phyloP scores from a whole-genome alignment of 92 coral and sea anemone genomes.

The Desmophyllum pertusum region DNA sequence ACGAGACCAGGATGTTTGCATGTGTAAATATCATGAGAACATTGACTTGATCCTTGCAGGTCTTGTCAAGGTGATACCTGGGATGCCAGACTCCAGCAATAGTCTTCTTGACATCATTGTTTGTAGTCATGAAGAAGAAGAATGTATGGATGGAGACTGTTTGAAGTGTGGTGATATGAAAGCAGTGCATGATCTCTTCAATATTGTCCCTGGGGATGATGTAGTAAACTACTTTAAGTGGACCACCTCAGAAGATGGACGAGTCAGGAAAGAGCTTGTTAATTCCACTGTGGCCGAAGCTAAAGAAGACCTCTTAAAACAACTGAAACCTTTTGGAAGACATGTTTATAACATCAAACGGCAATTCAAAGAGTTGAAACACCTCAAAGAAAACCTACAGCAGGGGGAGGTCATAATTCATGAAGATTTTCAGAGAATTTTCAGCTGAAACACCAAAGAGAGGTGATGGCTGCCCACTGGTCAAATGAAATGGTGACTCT shows the following conservation, averaged over 20 bases:
- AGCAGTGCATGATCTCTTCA: slow-evolving; percentile 36
- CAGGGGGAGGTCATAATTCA: slow-evolving; percentile 50
- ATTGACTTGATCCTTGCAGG: slow-evolving; percentile 58
- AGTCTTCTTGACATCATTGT: slow-evolving; percentile 43
- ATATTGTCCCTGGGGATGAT: neutral
- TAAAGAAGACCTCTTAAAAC: slow-evolving; percentile 44
- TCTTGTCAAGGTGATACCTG: slow-evolving; percentile 33
- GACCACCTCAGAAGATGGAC: slow-evolving; percentile 41
- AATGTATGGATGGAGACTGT: slow-evolving; percentile 60
- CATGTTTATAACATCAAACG: slow-evolving; percentile 52
- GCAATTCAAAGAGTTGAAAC: slow-evolving; percentile 46
- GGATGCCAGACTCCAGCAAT: slow-evolving; percentile 48
- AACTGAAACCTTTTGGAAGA: slow-evolving; percentile 62
- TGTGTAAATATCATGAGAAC: slow-evolving; percentile 56
- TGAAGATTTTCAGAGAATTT: slow-evolving; percentile 58
- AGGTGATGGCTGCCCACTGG: slow-evolving; percentile 72
- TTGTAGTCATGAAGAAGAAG: slow-evolving; percentile 42
- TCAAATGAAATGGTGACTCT: slow-evolving; percentile 54
- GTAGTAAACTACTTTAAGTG: slow-evolving; percentile 57
- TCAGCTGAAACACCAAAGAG: slow-evolving; percentile 58
- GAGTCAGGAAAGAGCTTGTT: slow-evolving; percentile 12
- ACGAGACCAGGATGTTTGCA: slow-evolving; percentile 51
- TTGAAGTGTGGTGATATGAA: slow-evolving; percentile 58
- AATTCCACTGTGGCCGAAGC: slow-evolving; percentile 50
- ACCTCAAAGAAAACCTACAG: slow-evolving; percentile 40